A percentile compares a stretch with the other conserved stretches of the same genome.
These are phyloP conservation scores for Siniperca obscura DNA, from an alignment of 2,797 vertebrate genomes.

Conservation along the genomic window DNA sequence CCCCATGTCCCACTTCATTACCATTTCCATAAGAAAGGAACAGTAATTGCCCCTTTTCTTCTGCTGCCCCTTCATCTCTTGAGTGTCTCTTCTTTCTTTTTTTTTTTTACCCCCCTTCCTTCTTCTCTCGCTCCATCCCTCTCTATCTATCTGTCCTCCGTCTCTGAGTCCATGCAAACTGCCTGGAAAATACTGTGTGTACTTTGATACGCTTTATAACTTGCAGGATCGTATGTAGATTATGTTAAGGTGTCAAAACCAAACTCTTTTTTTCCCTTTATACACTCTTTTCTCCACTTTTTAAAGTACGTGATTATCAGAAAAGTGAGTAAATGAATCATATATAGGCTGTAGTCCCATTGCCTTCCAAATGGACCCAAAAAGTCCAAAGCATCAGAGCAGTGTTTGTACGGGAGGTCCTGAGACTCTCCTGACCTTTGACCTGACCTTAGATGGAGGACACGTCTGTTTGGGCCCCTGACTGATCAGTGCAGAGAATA, in stretches of 20 bases:
- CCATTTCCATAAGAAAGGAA: constrained; percentile 89
- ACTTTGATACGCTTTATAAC: background rate
- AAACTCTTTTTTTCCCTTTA: background rate
- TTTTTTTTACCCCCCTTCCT: constrained; percentile 42
- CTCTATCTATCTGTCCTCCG: constrained; percentile 34
- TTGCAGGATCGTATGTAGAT: background rate
- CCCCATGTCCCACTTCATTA: constrained; percentile 88
- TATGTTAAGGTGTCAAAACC: background rate
- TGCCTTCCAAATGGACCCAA: background rate
- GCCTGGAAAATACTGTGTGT: background rate
- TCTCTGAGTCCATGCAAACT: constrained; percentile 10
- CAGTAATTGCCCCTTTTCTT: constrained; percentile 89
- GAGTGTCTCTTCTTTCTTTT: constrained; percentile 66
- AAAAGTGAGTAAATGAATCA: background rate
- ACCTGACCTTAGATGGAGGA: constrained; percentile 43
- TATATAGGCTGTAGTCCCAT: fast-evolving
- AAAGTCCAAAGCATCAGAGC: constrained; percentile 18
- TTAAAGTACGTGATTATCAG: background rate
- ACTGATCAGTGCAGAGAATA: constrained; percentile 3
- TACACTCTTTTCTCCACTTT: fast-evolving
- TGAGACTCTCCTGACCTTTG: constrained; percentile 61
- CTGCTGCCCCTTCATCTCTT: constrained; percentile 85
- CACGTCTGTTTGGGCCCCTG: background rate
- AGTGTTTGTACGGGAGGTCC: constrained; percentile 23
- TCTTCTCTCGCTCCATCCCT: constrained; percentile 39